A percentile compares a stretch with the other conserved stretches of the same genome.
These are phyloP conservation scores for Cephus nigrinus DNA, from an alignment of 2,888 invertebrate species.

Conservation along the genomic window DNA sequence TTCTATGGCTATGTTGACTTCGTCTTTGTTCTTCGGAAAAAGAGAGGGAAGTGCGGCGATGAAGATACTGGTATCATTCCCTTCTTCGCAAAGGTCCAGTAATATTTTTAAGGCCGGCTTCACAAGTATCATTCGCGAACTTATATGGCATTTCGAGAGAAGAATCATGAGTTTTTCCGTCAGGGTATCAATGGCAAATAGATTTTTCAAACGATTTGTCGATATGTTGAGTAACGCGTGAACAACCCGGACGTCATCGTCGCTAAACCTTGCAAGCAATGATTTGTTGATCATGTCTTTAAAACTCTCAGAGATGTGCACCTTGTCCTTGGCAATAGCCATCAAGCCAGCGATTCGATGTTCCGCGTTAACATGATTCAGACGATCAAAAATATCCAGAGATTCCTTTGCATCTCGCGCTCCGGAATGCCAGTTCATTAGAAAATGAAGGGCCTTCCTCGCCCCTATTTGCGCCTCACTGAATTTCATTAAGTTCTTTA, in stretches of 20 bases:
- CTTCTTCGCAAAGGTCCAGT: slow-evolving; percentile 46
- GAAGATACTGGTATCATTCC: slow-evolving; percentile 71
- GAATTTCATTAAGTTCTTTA: slow-evolving; percentile 70
- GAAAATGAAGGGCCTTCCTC: slow-evolving; percentile 44
- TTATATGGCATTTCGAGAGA: slow-evolving; percentile 50
- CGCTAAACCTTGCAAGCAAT: slow-evolving; percentile 74
- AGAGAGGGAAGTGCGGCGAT: slow-evolving; percentile 73
- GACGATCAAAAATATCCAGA: slow-evolving; percentile 50
- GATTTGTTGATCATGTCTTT: slow-evolving; percentile 74
- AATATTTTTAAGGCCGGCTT: slow-evolving; percentile 54
- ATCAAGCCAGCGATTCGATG: slow-evolving; percentile 77
- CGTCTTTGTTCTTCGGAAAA: slow-evolving; percentile 68
- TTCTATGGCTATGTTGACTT: slow-evolving; percentile 63
- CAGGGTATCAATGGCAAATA: slow-evolving; percentile 48
- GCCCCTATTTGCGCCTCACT: slow-evolving; percentile 36
- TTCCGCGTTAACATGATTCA: slow-evolving; percentile 78
- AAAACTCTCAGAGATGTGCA: slow-evolving; percentile 50
- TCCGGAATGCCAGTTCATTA: slow-evolving; percentile 56
- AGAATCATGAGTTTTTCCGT: slow-evolving; percentile 53
- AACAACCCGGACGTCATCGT: slow-evolving; percentile 76
- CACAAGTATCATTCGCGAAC: slow-evolving; percentile 42
- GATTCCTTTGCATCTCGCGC: slow-evolving; percentile 47
- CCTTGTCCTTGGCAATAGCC: slow-evolving; percentile 68
- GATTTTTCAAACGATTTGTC: slow-evolving; percentile 38
- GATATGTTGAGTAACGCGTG: slow-evolving; percentile 62